These are phyloP conservation scores for Bombus confusus DNA, from an alignment of 1,140 invertebrate genomes.

Conservation along the genomic window DNA sequence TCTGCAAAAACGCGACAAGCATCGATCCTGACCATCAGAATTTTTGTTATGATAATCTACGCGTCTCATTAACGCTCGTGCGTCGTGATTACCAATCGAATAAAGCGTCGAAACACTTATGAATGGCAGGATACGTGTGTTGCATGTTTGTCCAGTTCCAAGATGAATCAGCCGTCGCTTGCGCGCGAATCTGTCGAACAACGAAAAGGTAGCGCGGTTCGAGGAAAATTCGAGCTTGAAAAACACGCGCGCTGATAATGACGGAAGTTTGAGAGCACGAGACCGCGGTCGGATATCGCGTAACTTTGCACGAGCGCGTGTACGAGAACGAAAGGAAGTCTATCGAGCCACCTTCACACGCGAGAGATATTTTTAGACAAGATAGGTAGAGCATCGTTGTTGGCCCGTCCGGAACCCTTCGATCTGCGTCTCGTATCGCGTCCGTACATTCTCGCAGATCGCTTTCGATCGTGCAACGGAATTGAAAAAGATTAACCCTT, in stretches of 20 bases:
- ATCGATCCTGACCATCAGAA: too few relatives aligned
- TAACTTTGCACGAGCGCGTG: conserved; percentile 13
- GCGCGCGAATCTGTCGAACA: neutral
- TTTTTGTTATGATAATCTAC: too few relatives aligned
- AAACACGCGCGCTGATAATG: neutral
- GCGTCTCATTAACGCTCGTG: too few relatives aligned
- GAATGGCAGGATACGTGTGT: too few relatives aligned
- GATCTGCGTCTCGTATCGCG: neutral
- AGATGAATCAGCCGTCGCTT: neutral
- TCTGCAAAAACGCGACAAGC: too few relatives aligned
- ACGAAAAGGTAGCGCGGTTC: neutral
- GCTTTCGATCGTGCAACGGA: neutral
- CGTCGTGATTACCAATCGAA: too few relatives aligned
- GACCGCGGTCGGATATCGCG: conserved; percentile 7
- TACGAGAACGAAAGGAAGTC: neutral
- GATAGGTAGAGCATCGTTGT: neutral
- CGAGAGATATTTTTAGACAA: conserved; percentile 50
- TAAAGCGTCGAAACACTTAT: too few relatives aligned
- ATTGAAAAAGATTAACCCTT: neutral
- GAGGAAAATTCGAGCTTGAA: neutral
- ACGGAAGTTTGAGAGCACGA: neutral
- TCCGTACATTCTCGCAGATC: neutral
- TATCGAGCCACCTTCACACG: conserved; percentile 45
- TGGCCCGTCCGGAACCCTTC: neutral
- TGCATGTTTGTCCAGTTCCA: neutral